Base-by-base conservation (phyloP, 2,113 vertebrate genomes). In the Cheilinus undulatus region DNA sequence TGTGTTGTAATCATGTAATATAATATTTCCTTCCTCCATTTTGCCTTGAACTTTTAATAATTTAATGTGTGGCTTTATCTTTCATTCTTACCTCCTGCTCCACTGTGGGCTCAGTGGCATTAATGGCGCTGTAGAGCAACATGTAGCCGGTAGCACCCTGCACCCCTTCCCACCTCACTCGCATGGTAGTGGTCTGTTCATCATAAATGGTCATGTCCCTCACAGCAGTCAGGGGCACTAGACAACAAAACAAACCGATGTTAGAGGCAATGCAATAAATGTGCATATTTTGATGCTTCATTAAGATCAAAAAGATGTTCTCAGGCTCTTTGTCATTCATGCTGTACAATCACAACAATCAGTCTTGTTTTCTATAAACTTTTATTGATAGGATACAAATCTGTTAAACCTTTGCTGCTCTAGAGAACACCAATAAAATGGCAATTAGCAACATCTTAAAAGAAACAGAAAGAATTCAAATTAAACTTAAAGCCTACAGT, bases 111-210 rank as follows among this genome's bases (percentile, higher is more conserved):
- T 93, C 65, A 13, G 95, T 95, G 50, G 95, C 94, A 23, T 97
- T 96, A 57, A 95, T 80, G 62, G 97, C 86, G 0, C 92, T 93
- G 38, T 98, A 96, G 0, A 93, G 93, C 71, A 99, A 74, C 74
- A 92, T 90, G 89, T 99, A 99, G 59, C 96, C 95, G 4, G 95
- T 95, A 43, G 97, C 97, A 20, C 95, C 96, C 3, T 12, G 70
- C 0, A 91, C 94, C 40, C 90, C 85, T 73, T 96, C 94, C 98
- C 98, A 99, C 76, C 94, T 95, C 65, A 97, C 96, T 13, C 91
- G 89, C 97, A 99, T 97, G 69, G 94, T 95, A 62, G 95, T 97
- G 22, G 93, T 85, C 65, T 90, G 93, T 66, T 96, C 81, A 14
- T 98, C 96, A 74, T 96, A 97, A 83, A 96, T 90, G 62, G 93